A percentile compares a stretch with the other conserved stretches of the same genome.
Evolutionary conservation across 2,888 invertebrate genomes (phyloP).

Genomic region (Dorcus hopei): DNA sequence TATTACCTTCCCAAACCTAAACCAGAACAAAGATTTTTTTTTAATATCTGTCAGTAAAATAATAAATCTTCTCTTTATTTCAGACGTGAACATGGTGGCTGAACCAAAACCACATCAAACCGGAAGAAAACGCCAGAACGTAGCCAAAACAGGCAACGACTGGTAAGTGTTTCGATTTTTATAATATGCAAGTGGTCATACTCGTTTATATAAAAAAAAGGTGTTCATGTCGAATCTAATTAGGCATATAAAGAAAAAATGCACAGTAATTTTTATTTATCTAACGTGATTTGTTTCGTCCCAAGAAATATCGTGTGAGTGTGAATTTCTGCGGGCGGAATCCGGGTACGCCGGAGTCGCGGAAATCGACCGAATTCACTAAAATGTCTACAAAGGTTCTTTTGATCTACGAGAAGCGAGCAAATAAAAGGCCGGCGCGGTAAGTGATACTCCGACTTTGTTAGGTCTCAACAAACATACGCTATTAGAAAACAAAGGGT

Average conservation of each 20-base stretch:
- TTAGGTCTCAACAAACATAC: slow-evolving; percentile 1
- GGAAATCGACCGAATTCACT: background rate
- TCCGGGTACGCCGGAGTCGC: background rate
- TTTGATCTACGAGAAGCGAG: slow-evolving; percentile 9
- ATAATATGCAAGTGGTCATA: slow-evolving; percentile 2
- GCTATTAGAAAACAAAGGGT: slow-evolving; percentile 7
- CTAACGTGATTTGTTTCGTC: no score
- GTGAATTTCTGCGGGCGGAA: background rate
- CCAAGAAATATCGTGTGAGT: no score
- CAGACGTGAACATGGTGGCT: slow-evolving; percentile 75
- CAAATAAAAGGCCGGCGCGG: slow-evolving; percentile 5
- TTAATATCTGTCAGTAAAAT: no score
- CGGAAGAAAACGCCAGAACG: slow-evolving; percentile 63
- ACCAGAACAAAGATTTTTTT: no score
- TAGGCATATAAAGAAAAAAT: no score
- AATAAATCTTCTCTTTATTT: slow-evolving; percentile 1
- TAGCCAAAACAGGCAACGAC: slow-evolving; percentile 65
- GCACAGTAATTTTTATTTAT: no score
- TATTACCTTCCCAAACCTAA: no score
- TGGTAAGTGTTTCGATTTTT: slow-evolving; percentile 52
- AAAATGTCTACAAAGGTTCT: slow-evolving; percentile 2
- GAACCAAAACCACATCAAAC: slow-evolving; percentile 73
- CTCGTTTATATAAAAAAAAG: background rate
- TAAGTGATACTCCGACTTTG: slow-evolving; percentile 4
- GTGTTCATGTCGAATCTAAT: no score